Conservation (phyloP, 1,140 invertebrate species). For the Lutraria rhynchaena region DNA sequence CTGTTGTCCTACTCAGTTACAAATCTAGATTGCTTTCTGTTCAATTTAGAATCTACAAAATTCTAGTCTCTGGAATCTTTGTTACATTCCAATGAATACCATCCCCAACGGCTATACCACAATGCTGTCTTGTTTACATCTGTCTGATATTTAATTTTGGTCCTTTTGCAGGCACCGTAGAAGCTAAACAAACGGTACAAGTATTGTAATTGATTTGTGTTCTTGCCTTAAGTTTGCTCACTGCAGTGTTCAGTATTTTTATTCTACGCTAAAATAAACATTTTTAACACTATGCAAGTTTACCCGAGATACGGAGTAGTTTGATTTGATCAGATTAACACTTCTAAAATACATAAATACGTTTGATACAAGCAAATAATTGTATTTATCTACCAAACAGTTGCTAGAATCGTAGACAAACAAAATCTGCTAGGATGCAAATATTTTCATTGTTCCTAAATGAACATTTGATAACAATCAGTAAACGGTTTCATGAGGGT, state of each 20-base stretch:
- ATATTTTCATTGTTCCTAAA: constrained; percentile 46
- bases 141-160: constrained; percentile 39
- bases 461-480: constrained; percentile 43
- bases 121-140: constrained; percentile 22
- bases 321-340: constrained; percentile 40
- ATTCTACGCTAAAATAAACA: constrained; percentile 45
- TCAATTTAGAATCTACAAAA: constrained; percentile 19
- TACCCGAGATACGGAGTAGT: constrained; percentile 7
- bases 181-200: constrained; percentile 34
- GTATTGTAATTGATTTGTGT: constrained; percentile 53
- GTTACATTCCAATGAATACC: constrained; percentile 6
- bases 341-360: constrained; percentile 50
- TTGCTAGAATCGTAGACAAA: constrained; percentile 39
- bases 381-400: constrained; percentile 57
- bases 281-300: constrained; percentile 57
- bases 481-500: constrained; percentile 27
- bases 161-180: neutral
- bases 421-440: constrained; percentile 39
- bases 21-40: constrained; percentile 24
- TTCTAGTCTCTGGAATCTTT: neutral
- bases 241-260: constrained; percentile 35
- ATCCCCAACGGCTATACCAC: neutral
- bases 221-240: constrained; percentile 45
- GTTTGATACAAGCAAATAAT: constrained; percentile 54
- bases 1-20: too few species aligned